Conservation (phyloP, 2,797 vertebrate species). For the Sebastiscus tertius region DNA sequence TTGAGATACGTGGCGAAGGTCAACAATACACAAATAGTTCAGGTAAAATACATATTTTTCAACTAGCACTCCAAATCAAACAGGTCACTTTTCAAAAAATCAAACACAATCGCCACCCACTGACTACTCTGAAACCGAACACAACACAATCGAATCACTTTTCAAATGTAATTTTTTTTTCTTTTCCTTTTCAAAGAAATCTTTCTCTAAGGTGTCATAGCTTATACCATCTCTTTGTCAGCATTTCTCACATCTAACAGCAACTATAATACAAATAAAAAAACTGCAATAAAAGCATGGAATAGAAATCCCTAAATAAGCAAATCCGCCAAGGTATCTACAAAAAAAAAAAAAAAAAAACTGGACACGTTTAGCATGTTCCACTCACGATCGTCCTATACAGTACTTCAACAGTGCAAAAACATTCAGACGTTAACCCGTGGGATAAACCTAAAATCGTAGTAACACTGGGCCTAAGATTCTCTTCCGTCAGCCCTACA, state of each 20-base stretch:
- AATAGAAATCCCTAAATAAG: conserved; percentile 41
- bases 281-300: conserved; percentile 42
- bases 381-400: conserved; percentile 46
- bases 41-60: conserved; percentile 39
- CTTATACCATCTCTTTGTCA: conserved; percentile 65
- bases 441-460: conserved; percentile 6
- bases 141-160: conserved; percentile 41
- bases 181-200: conserved; percentile 52
- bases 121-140: conserved; percentile 52
- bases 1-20: conserved; percentile 17
- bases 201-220: conserved; percentile 55
- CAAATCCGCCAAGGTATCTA: conserved; percentile 26
- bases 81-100: conserved; percentile 39
- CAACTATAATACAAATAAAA: conserved; percentile 48
- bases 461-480: conserved; percentile 36
- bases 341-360: conserved; percentile 17
- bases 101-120: conserved; percentile 47
- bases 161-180: conserved; percentile 68
- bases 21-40: conserved; percentile 34
- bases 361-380: conserved; percentile 30
- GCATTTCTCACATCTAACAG: conserved; percentile 49
- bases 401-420: conserved; percentile 80
- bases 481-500: conserved; percentile 55
- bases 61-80: conserved; percentile 57
- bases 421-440: conserved; percentile 43